Conservation (phyloP, 2,888 invertebrate species). For the Sylvicola cinctus region DNA sequence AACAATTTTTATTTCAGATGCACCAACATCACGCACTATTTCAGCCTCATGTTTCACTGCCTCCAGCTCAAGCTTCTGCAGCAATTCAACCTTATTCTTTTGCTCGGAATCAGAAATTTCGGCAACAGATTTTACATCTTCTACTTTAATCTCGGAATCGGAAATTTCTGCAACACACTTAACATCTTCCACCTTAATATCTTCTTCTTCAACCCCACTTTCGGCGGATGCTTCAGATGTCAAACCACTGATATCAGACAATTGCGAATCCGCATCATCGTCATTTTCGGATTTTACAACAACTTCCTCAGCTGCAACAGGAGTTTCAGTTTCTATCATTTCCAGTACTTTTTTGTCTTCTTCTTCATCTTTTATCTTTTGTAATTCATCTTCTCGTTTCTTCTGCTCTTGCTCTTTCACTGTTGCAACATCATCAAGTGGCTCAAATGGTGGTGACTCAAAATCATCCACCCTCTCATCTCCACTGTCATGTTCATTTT, state of each 20-base stretch:
- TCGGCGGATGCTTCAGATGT: slow-evolving; percentile 18
- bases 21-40: slow-evolving; percentile 7
- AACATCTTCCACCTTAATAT: slow-evolving; percentile 5
- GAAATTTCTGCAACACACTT: too few species aligned
- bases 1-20: slow-evolving; percentile 8
- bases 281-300: slow-evolving; percentile 1
- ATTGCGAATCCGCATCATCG: slow-evolving; percentile 27
- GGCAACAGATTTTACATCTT: slow-evolving; percentile 19
- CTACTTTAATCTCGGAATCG: too few species aligned
- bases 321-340: background rate
- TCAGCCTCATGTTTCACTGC: slow-evolving; percentile 12
- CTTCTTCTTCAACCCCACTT: slow-evolving; percentile 1
- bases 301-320: slow-evolving; percentile 5
- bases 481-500: slow-evolving; percentile 18
- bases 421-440: slow-evolving; percentile 27
- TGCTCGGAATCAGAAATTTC: slow-evolving; percentile 7
- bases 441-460: slow-evolving; percentile 45
- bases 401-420: slow-evolving; percentile 8
- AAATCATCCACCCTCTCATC: slow-evolving; percentile 34
- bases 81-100: background rate
- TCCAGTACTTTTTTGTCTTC: too few species aligned
- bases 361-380: too few species aligned
- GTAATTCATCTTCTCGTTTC: background rate
- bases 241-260: slow-evolving; percentile 30
- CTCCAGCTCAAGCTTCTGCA: background rate